These are phyloP conservation scores for Xerus inauris DNA, from an alignment of 2,113 vertebrate species.

Conservation along the genomic window DNA sequence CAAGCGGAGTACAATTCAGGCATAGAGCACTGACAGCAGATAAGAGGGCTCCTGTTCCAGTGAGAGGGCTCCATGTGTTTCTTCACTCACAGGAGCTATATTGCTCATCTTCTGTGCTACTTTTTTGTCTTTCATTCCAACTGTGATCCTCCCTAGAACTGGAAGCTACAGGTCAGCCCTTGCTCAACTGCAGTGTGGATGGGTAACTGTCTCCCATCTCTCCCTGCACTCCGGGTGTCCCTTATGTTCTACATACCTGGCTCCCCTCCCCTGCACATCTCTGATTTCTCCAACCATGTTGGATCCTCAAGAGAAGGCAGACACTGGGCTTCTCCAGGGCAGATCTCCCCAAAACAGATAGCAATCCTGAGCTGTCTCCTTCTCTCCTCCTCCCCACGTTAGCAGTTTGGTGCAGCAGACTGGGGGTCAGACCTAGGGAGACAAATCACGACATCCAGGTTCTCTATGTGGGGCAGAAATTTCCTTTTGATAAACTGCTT, in stretches of 20 bases:
- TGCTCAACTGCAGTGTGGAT: not conserved
- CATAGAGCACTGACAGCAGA: slow-evolving; percentile 47
- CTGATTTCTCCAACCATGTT: not conserved
- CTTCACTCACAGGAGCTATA: not conserved
- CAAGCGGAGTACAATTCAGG: not conserved
- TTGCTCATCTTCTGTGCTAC: not conserved
- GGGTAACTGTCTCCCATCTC: not conserved
- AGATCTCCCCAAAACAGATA: not conserved
- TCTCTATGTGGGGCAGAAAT: not conserved
- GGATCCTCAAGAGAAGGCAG: not conserved
- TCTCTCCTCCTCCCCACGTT: not conserved
- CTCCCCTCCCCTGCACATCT: not conserved
- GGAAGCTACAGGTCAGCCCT: not conserved
- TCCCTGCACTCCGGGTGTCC: not conserved
- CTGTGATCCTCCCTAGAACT: not conserved
- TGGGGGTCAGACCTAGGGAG: not conserved
- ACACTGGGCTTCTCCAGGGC: not conserved
- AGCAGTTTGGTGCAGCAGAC: not conserved
- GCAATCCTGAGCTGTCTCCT: not conserved
- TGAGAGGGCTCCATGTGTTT: not conserved
- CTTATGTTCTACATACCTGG: not conserved
- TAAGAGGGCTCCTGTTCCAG: slow-evolving; percentile 46
- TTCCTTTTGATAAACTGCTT: not conserved
- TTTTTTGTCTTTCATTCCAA: not conserved
- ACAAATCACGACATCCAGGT: too few relatives aligned